A percentile compares a stretch with the other conserved stretches of the same genome.
phyloP scores from a whole-genome alignment of 2,113 vertebrate species.

The Amphiprion percula region DNA sequence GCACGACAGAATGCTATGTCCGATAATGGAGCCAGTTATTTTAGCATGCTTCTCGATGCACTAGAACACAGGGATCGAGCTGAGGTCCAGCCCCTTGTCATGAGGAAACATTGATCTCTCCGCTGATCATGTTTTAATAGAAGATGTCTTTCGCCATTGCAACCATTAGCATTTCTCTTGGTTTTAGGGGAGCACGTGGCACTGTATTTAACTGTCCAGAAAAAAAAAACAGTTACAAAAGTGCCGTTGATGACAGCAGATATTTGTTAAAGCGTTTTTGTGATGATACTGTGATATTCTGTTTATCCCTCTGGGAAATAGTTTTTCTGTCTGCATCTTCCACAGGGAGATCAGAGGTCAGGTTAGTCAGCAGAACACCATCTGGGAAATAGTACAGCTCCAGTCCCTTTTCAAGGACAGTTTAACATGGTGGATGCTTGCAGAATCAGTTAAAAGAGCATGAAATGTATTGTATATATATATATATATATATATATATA shows the following conservation, averaged over 20 bases:
- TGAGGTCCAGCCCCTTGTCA: slow-evolving; percentile 39
- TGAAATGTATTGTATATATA: background rate
- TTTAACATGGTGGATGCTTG: no score
- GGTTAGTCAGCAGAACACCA: background rate
- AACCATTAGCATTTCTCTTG: background rate
- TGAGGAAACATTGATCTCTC: slow-evolving; percentile 33
- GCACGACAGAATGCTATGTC: slow-evolving; percentile 29
- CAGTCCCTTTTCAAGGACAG: background rate
- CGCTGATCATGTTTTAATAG: background rate
- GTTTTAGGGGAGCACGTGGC: background rate
- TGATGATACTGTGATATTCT: background rate
- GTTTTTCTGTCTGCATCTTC: slow-evolving; percentile 1
- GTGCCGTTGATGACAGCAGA: background rate
- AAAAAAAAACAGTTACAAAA: background rate
- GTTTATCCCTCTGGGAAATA: background rate
- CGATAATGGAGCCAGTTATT: slow-evolving; percentile 36
- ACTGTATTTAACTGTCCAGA: background rate
- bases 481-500: no score
- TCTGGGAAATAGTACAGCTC: background rate
- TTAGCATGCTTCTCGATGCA: slow-evolving; percentile 38
- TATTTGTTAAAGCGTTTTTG: no score
- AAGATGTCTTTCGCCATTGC: background rate
- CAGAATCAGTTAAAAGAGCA: background rate
- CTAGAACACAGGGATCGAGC: slow-evolving; percentile 15
- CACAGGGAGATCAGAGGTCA: slow-evolving; percentile 33